A percentile compares a stretch with the other conserved stretches of the same genome.
phyloP scores from a whole-genome alignment of 1,140 invertebrate species.

The Aphaenogaster ashmeadi region DNA sequence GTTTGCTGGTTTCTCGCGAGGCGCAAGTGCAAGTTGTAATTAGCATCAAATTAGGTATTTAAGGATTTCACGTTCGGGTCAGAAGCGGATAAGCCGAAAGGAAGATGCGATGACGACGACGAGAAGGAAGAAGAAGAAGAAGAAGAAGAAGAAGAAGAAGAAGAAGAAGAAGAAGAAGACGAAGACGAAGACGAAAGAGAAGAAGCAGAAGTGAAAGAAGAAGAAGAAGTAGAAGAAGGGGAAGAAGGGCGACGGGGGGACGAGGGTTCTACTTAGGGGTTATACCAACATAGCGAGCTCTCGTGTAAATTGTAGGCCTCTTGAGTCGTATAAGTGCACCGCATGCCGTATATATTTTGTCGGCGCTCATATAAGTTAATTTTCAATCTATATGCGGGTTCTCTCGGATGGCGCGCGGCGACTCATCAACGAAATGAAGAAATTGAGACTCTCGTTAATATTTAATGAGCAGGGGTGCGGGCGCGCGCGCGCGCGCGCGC shows the following conservation, averaged over 20 bases:
- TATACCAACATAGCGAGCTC: constrained; percentile 79
- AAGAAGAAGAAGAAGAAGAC: constrained; percentile 43
- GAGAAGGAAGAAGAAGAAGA: neutral
- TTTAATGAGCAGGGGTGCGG: constrained; percentile 84
- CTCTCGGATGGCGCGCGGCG: constrained; percentile 82
- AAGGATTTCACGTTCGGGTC: constrained; percentile 81
- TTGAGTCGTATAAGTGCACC: constrained; percentile 83
- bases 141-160: constrained; percentile 6
- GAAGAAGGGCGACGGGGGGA: neutral
- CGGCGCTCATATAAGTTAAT: constrained; percentile 88
- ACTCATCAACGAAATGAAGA: constrained; percentile 87
- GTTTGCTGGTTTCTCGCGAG: constrained; percentile 24
- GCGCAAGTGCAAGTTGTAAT: constrained; percentile 79
- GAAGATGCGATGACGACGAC: neutral
- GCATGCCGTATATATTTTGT: constrained; percentile 84
- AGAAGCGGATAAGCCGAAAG: constrained; percentile 35
- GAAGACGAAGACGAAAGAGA: constrained; percentile 2
- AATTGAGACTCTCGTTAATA: constrained; percentile 87
- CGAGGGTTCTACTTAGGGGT: constrained; percentile 81
- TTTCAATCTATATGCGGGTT: constrained; percentile 88
- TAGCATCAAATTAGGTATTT: constrained; percentile 86
- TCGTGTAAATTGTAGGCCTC: constrained; percentile 84
- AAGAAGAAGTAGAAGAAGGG: constrained; percentile 48
- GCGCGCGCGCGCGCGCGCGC: constrained; percentile 32
- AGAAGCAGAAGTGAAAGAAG: constrained; percentile 22